Evolutionary conservation across 2,113 vertebrate genomes (phyloP), one percentile per base, ranked within the genome.

Genomic region (Hippocampus guttulatus): DNA sequence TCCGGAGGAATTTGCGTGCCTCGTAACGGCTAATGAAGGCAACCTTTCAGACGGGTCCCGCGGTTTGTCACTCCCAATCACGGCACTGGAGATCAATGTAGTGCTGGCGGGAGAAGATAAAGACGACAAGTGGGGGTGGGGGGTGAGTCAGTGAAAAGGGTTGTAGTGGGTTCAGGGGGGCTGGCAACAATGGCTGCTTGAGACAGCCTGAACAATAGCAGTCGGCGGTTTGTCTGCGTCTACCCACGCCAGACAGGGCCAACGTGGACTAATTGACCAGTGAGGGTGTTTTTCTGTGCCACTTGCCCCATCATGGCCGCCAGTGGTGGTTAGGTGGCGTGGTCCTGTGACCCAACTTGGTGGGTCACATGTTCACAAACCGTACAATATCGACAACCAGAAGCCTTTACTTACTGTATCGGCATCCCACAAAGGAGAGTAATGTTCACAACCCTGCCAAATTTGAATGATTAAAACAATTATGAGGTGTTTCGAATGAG

Each of bases 61-160:
- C 47, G 84, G 84, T 84, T 82, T 87, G 89, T 90, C 88, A 77
- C 58, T 77, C 71, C 83, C 81, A 85, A 87, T 89, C 85, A 89
- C 70, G 67, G 82, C 77, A 72, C 77, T 58, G 73, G 75, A 82
- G 86, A 89, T 87, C 85, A 82, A 87, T 88, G 81, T 66, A 57
- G 30, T 41, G 54, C 70, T 45, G 64, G 55, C 67, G 20, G 14
- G 69, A 55, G 58, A 61, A 61, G 58, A 61, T 61, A 61, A 61
- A 61, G 58, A 61, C 58, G 27, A 77, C 18, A 65, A 75, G 0
- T 73, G 73, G 33, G 58, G 55, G 55, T 25, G 71, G 61, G 73
- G 58, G 55, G 55, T 25, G 55, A 68, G 1, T 55, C 67, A 55
- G 25, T 63, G 61, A 23, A 20, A 18, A 23, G 33, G 65, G 51